Evolutionary conservation across 2,797 vertebrate genomes (phyloP).

Genomic region (Botia kubotai): DNA sequence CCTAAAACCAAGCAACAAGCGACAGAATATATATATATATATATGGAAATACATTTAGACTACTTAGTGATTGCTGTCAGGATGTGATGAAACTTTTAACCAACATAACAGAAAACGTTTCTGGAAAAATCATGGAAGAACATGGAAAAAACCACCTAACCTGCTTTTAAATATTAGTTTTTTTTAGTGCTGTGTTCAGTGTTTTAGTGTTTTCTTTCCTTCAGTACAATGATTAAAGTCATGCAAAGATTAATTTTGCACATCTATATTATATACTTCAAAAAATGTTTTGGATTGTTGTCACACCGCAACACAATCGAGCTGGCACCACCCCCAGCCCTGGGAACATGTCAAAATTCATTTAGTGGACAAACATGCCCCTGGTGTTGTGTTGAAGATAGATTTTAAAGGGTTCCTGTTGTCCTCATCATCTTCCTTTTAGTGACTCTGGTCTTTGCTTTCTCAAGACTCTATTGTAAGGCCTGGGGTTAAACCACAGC

Average conservation of each 20-base stretch:
- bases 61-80: no score
- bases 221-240: background rate
- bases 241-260: background rate
- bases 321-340: constrained; percentile 42
- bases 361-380: constrained; percentile 61
- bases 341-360: constrained; percentile 66
- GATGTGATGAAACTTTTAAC: no score
- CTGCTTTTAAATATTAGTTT: background rate
- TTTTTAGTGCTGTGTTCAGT: background rate
- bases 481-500: constrained; percentile 47
- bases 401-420: constrained; percentile 57
- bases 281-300: background rate
- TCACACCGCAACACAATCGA: background rate
- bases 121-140: no score
- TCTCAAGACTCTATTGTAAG: constrained; percentile 62
- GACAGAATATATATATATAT: no score
- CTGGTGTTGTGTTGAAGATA: constrained; percentile 29
- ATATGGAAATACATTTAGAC: no score
- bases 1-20: no score
- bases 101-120: no score
- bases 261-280: background rate
- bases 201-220: background rate
- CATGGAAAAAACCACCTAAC: background rate
- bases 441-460: constrained; percentile 53
- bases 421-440: constrained; percentile 59